Evolutionary conservation across 2,888 invertebrate species (phyloP).

Genomic region (Monopis laevigella): DNA sequence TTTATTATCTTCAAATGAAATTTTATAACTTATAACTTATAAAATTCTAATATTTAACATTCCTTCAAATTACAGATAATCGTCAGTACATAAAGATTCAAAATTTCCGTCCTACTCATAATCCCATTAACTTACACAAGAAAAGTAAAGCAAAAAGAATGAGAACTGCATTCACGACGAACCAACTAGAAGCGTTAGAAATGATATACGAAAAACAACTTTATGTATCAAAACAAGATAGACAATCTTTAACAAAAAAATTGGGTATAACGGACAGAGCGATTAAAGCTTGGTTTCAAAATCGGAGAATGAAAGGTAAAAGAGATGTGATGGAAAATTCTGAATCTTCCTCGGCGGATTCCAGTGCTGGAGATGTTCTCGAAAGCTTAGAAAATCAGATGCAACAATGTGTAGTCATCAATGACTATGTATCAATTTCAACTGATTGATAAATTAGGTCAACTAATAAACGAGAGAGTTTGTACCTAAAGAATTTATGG

Average conservation of each 20-base stretch:
- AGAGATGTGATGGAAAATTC: background rate
- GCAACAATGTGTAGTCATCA: slow-evolving; percentile 4
- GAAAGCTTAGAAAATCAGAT: slow-evolving; percentile 1
- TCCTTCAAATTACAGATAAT: no score
- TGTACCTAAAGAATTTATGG: slow-evolving; percentile 3
- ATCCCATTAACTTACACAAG: no score
- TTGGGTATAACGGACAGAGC: slow-evolving; percentile 72
- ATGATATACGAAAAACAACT: slow-evolving; percentile 72
- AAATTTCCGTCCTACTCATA: no score
- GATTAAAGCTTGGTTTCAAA: slow-evolving; percentile 83
- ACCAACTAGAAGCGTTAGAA: slow-evolving; percentile 76
- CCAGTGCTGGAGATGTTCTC: background rate
- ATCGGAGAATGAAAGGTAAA: slow-evolving; percentile 69
- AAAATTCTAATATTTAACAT: no score
- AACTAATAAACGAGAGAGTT: slow-evolving; percentile 4
- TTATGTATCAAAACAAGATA: slow-evolving; percentile 75
- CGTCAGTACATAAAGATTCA: no score
- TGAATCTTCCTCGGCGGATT: background rate
- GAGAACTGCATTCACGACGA: slow-evolving; percentile 78
- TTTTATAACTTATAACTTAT: no score
- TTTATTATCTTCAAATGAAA: no score
- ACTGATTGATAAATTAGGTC: slow-evolving; percentile 3
- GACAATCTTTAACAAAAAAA: slow-evolving; percentile 70
- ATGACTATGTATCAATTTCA: slow-evolving; percentile 1
- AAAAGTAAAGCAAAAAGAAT: slow-evolving; percentile 65